phyloP scores from a whole-genome alignment of 2,113 vertebrate species.

The Oreotrochilus melanogaster region DNA sequence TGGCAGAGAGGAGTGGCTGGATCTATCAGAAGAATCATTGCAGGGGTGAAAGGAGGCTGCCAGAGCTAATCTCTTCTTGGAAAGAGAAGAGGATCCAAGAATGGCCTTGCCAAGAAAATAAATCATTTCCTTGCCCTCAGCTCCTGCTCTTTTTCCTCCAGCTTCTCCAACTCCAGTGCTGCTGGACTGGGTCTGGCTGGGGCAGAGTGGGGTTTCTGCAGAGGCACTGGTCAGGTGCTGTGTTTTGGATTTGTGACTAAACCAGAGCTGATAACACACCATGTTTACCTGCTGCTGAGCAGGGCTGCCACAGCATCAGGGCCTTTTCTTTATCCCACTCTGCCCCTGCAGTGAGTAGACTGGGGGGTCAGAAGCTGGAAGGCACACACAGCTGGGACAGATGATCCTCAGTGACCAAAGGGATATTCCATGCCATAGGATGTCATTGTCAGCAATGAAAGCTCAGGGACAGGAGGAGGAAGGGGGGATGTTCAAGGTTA shows the following conservation, averaged over 20 bases:
- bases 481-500: neutral
- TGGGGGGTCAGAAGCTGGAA: neutral
- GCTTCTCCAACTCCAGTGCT: neutral
- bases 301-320: neutral
- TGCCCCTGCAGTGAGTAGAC: fast-evolving
- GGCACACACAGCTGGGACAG: neutral
- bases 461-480: neutral
- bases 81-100: neutral
- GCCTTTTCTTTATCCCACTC: neutral
- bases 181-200: neutral
- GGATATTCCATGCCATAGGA: neutral
- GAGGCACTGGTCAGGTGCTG: fast-evolving
- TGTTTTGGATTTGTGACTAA: neutral
- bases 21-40: neutral
- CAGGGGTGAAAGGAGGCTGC: neutral
- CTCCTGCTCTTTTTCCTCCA: neutral
- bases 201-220: neutral
- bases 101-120: neutral
- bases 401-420: neutral
- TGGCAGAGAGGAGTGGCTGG: neutral
- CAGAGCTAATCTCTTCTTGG: neutral
- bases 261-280: neutral
- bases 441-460: neutral
- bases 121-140: neutral
- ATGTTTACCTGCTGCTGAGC: neutral